Evolutionary conservation across 1,140 invertebrate genomes (phyloP), one percentile per base, ranked within the genome.

Genomic region (Drosophila neocordata): DNA sequence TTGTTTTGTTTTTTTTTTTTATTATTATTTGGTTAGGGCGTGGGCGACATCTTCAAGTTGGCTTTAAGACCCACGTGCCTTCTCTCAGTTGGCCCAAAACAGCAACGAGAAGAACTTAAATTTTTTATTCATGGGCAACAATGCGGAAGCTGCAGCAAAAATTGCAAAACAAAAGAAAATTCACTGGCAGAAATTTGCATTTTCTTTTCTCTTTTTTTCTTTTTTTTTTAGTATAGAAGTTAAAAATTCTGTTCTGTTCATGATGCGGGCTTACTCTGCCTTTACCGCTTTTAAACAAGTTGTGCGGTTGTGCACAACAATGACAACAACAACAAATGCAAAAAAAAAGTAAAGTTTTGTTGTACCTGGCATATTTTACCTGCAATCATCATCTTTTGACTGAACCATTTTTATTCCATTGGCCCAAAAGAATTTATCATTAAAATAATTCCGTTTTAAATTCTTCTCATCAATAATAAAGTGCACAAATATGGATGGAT

Each of bases 91-190:
- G 71, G 51, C 73, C 78, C 61, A 55, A 48, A 63, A 15, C 41
- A 44, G 13, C 75, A 87, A 87, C 83, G 79, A 88, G 82, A 87
- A 83, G 75, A 88, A 88, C 66, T 83, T 88, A 88, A 88, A 88
- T 88, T 88, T 48, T 88, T 88, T 88, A 88, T 88, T 88, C 83
- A 88, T 88, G 83, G 85, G 77, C 83, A 88, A 83, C 84, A 88
- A 88, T 88, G 83, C 83, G 83, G 83, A 88, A 88, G 83, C 88
- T 88, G 79, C 83, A 79, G 59, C 63, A 62, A 57, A 61, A 57
- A 63, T 65, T 68, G 58, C 77, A 87, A 85, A 76, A 80, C 80
- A 85, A 87, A 80, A 85, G 73, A 87, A 87, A 85, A 88, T 79
- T 71, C 79, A 77, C 72, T 73, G 74, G 58, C 71, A 65, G 68